Evolutionary conservation across 1,140 invertebrate species (phyloP).

Genomic region (Drosophila lacteicornis): DNA sequence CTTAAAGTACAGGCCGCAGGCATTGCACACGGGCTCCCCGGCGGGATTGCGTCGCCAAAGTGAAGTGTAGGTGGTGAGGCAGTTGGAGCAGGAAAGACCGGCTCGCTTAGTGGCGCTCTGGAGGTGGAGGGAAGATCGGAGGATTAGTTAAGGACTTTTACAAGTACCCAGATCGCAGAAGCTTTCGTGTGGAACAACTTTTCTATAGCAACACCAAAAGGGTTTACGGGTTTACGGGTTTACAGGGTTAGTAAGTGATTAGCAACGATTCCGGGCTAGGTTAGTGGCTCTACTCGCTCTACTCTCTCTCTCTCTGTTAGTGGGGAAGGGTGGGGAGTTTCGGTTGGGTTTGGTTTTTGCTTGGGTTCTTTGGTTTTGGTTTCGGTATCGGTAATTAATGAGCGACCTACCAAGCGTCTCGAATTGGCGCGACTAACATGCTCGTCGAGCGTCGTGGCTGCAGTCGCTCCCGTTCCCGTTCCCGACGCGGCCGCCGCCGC

Average conservation of each 20-base stretch:
- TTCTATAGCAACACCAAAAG: conserved; percentile 35
- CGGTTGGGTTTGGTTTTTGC: conserved; percentile 38
- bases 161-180: conserved; percentile 4
- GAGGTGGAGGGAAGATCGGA: not conserved
- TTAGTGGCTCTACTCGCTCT: conserved; percentile 31
- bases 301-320: conserved; percentile 28
- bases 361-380: conserved; percentile 22
- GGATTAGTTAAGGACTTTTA: conserved; percentile 7
- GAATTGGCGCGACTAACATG: conserved; percentile 84
- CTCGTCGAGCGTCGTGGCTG: conserved; percentile 89
- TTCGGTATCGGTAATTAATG: conserved; percentile 71
- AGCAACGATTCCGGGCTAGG: conserved; percentile 15
- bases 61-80: conserved; percentile 93
- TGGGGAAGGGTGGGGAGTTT: conserved; percentile 15
- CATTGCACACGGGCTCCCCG: conserved; percentile 97
- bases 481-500: conserved; percentile 54
- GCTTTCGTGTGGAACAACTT: conserved; percentile 77
- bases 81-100: conserved; percentile 96
- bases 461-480: conserved; percentile 88
- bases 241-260: conserved; percentile 19
- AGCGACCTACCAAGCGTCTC: conserved; percentile 84
- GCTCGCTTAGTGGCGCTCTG: conserved; percentile 87
- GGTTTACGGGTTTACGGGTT: conserved; percentile 1
- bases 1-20: conserved; percentile 97
- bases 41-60: conserved; percentile 94